phyloP scores from a whole-genome alignment of 1,140 invertebrate genomes.

The Lucilia cuprina region DNA sequence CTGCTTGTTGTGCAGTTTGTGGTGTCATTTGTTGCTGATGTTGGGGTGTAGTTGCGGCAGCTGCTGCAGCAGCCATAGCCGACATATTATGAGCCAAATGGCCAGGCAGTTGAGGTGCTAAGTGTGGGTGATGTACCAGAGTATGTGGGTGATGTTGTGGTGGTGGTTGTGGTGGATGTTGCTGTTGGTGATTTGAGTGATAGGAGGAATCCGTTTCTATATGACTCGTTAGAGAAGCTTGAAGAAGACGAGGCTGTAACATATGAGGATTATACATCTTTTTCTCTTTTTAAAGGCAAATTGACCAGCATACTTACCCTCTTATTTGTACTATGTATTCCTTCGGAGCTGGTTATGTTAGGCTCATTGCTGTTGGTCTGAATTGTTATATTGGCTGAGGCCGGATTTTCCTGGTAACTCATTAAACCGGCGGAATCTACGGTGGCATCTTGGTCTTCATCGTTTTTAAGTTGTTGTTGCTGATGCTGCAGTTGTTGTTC shows the following conservation, averaged over 20 bases:
- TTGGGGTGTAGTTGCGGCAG: conserved; percentile 45
- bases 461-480: conserved; percentile 47
- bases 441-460: conserved; percentile 73
- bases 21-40: conserved; percentile 43
- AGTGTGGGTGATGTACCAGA: conserved; percentile 41
- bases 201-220: conserved; percentile 62
- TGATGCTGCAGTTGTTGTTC: conserved; percentile 11
- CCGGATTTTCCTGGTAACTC: conserved; percentile 55
- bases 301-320: conserved; percentile 46
- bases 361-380: conserved; percentile 54
- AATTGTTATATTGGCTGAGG: conserved; percentile 49
- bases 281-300: neutral
- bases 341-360: conserved; percentile 59
- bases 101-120: conserved; percentile 43
- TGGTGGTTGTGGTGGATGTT: conserved; percentile 51
- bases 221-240: conserved; percentile 44
- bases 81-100: conserved; percentile 46
- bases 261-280: neutral
- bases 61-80: conserved; percentile 43
- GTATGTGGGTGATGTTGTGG: conserved; percentile 44
- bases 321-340: conserved; percentile 63
- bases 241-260: conserved; percentile 53
- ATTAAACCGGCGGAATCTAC: conserved; percentile 68
- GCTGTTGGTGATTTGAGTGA: conserved; percentile 41
- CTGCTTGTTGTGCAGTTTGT: conserved; percentile 45